Percentiles rank a stretch among this genome's conserved stretches.
Conservation (phyloP, 2,888 invertebrate genomes). For the Acronicta leporina region DNA sequence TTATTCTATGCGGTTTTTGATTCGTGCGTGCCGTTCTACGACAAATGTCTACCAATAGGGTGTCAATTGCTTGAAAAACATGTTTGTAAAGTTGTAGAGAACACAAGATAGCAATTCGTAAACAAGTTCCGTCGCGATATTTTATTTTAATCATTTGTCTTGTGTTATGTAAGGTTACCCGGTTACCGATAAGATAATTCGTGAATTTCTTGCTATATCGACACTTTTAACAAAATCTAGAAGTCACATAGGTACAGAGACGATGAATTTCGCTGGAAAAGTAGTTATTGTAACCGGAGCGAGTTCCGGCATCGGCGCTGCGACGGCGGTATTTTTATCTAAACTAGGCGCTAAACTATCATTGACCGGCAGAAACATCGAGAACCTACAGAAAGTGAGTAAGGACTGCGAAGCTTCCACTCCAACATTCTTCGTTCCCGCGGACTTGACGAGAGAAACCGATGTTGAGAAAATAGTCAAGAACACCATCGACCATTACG, state of each 20-base stretch:
- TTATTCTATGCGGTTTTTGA: not conserved
- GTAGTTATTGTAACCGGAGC: conserved; percentile 94
- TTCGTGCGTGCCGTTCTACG: not conserved
- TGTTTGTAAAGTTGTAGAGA: not conserved
- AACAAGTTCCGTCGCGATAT: not conserved
- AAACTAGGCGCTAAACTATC: conserved; percentile 93
- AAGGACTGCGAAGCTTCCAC: conserved; percentile 77
- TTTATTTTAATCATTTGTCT: conserved; percentile 23
- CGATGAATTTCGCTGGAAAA: conserved; percentile 91
- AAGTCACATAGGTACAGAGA: conserved; percentile 34
- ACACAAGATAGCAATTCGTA: not conserved
- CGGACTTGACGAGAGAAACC: conserved; percentile 92
- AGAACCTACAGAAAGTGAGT: conserved; percentile 88
- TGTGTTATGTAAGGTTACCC: conserved; percentile 54
- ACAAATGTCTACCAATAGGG: no score
- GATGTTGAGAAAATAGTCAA: conserved; percentile 93
- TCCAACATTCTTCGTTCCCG: conserved; percentile 89
- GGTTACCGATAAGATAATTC: conserved; percentile 57
- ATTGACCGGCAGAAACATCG: conserved; percentile 91
- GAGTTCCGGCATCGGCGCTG: conserved; percentile 95
- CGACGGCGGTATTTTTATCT: conserved; percentile 93
- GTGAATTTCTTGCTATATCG: conserved; percentile 5
- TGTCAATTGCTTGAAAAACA: no score
- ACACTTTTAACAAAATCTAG: not conserved
- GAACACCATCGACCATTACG: conserved; percentile 92